phyloP scores from a whole-genome alignment of 2,113 vertebrate genomes.

The Scytalopus superciliaris region DNA sequence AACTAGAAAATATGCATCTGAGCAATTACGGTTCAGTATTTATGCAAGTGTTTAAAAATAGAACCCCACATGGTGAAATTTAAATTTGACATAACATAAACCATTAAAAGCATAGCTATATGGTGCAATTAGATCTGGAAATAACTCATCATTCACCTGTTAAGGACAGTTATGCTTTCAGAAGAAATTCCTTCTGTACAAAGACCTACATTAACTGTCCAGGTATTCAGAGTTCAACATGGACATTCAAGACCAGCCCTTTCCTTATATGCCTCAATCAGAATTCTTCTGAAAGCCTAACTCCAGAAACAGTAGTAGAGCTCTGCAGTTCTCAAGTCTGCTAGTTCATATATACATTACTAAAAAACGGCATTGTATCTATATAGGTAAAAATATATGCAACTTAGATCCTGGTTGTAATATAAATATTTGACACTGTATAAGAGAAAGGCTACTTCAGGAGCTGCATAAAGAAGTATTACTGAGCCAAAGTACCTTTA shows the following conservation, averaged over 20 bases:
- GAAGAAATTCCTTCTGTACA: conserved; percentile 3
- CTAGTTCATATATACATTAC: background rate
- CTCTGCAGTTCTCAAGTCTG: background rate
- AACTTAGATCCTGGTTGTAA: background rate
- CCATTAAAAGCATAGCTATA: background rate
- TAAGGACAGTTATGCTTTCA: background rate
- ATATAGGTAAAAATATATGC: background rate
- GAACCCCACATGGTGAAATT: background rate
- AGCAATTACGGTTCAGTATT: background rate
- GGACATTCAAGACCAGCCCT: background rate
- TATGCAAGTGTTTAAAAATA: background rate
- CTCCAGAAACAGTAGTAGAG: background rate
- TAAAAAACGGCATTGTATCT: background rate
- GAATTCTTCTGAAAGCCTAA: conserved; percentile 17
- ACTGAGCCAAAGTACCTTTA: background rate
- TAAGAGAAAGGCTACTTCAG: background rate
- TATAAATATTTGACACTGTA: background rate
- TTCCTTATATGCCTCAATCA: background rate
- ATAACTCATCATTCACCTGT: background rate
- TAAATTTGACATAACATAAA: background rate
- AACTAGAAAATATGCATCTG: background rate
- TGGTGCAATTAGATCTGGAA: background rate
- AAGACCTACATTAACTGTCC: background rate
- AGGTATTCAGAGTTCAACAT: background rate
- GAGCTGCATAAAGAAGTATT: background rate